Evolutionary conservation across 2,113 vertebrate species (phyloP).

Genomic region (Brienomyrus longianalis): DNA sequence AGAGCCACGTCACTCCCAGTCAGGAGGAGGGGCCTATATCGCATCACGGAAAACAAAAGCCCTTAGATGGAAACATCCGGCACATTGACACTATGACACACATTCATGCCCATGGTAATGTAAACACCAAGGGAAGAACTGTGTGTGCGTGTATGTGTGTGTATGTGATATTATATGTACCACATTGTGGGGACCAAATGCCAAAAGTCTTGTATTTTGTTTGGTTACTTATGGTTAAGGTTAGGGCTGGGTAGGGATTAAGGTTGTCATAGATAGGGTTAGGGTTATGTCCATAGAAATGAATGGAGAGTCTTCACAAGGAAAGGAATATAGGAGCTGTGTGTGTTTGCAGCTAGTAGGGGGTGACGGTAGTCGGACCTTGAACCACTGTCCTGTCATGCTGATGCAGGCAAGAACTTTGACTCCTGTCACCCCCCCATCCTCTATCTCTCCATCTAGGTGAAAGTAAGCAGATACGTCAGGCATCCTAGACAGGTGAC

Average conservation of each 20-base stretch:
- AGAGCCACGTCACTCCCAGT: neutral
- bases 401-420: constrained; percentile 4
- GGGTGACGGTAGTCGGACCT: neutral
- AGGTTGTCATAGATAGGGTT: neutral
- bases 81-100: neutral
- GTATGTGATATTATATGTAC: neutral
- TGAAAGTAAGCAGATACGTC: neutral
- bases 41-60: neutral
- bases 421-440: neutral
- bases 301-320: neutral
- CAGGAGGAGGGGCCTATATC: neutral
- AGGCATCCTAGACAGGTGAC: neutral
- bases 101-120: neutral
- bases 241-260: neutral
- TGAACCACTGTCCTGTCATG: neutral
- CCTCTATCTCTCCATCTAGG: neutral
- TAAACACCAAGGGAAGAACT: neutral
- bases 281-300: neutral
- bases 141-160: neutral
- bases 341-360: neutral
- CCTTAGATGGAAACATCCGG: neutral
- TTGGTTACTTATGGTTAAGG: neutral
- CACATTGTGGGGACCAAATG: neutral
- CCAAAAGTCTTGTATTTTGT: neutral
- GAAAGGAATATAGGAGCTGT: neutral